These are phyloP conservation scores for Pachliopta kotzebuea DNA, from an alignment of 2,888 invertebrate genomes.

Conservation along the genomic window DNA sequence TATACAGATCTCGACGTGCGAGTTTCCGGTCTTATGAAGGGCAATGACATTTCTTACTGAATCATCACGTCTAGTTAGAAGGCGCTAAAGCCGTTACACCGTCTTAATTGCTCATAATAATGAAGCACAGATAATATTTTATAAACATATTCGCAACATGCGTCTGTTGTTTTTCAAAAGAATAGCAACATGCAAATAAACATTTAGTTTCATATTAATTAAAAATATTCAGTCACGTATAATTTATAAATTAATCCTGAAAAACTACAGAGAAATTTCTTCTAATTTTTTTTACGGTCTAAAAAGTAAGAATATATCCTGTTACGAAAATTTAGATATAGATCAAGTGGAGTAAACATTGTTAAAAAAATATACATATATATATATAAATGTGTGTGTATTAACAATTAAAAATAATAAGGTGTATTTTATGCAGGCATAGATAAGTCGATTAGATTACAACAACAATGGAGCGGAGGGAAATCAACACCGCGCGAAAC, in stretches of 20 bases:
- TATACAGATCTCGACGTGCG: constrained; percentile 45
- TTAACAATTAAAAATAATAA: constrained; percentile 34
- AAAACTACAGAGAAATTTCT: too few relatives aligned
- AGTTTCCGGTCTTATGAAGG: constrained; percentile 64
- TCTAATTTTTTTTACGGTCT: too few relatives aligned
- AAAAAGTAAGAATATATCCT: too few relatives aligned
- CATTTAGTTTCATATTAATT: background rate
- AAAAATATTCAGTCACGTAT: too few relatives aligned
- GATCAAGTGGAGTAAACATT: too few relatives aligned
- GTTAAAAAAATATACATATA: background rate
- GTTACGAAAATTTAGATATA: too few relatives aligned
- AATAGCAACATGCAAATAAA: background rate
- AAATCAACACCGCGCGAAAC: constrained; percentile 62
- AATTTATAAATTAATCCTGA: too few relatives aligned
- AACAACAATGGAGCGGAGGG: constrained; percentile 57
- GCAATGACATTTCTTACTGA: constrained; percentile 62
- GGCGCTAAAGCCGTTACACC: constrained; percentile 37
- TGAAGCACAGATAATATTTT: background rate
- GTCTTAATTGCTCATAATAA: background rate
- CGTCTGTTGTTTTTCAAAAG: background rate
- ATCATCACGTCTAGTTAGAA: constrained; percentile 57
- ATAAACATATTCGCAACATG: background rate
- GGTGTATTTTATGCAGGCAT: constrained; percentile 33
- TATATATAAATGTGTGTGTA: background rate
- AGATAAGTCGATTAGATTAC: constrained; percentile 47